Percentiles rank a stretch among this genome's conserved stretches.
Evolutionary conservation across 2,113 vertebrate species (phyloP).

Genomic region (Tychaedon coryphoeus): DNA sequence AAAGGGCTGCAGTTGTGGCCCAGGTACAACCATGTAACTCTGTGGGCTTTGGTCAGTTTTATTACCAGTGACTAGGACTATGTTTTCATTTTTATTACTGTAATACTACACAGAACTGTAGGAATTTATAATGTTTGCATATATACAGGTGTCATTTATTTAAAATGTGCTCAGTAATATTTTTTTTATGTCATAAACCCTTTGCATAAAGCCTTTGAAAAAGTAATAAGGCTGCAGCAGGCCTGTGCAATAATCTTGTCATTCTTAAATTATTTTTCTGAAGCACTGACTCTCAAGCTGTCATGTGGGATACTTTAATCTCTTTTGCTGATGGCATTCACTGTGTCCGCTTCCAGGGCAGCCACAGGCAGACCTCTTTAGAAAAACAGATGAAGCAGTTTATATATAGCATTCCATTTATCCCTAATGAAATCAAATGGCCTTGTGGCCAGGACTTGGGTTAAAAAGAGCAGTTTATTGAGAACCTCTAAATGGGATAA

Average conservation of each 20-base stretch:
- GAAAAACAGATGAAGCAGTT: constrained; percentile 5
- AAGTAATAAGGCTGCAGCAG: background rate
- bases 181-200: background rate
- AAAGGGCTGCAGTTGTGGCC: background rate
- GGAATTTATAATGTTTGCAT: background rate
- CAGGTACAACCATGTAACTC: background rate
- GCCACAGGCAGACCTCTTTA: constrained; percentile 17
- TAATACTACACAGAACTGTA: background rate
- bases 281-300: constrained; percentile 7
- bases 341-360: background rate
- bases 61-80: background rate
- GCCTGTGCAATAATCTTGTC: constrained; percentile 8
- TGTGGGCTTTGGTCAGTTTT: background rate
- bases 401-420: constrained; percentile 34
- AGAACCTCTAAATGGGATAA: background rate
- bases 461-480: constrained; percentile 23
- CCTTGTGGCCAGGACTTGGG: background rate
- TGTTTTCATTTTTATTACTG: background rate
- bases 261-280: constrained; percentile 29
- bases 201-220: constrained; percentile 18
- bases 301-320: constrained; percentile 37
- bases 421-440: constrained; percentile 12
- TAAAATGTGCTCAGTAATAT: background rate
- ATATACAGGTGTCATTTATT: background rate
- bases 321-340: constrained; percentile 34